These are phyloP conservation scores for Sceloporus tristichus DNA, from an alignment of 2,113 vertebrate species.

Conservation along the genomic window DNA sequence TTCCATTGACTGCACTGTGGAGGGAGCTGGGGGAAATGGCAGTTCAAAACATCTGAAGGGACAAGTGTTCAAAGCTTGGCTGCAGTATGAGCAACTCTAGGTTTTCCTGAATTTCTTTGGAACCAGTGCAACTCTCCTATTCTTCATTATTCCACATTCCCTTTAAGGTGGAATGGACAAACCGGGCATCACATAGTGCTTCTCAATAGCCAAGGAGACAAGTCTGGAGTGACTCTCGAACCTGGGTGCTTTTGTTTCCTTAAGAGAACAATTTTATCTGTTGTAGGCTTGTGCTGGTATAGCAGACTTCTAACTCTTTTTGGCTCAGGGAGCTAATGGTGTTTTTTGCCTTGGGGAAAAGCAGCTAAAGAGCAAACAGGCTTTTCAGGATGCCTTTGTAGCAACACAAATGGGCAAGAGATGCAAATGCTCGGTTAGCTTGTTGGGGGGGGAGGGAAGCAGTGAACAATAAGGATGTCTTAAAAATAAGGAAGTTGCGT, in stretches of 20 bases:
- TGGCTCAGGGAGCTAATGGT: constrained; percentile 70
- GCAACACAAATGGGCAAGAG: constrained; percentile 33
- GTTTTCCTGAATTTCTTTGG: no score
- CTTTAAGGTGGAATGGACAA: background rate
- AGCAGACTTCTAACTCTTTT: constrained; percentile 62
- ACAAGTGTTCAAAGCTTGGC: no score
- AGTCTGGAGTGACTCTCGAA: no score
- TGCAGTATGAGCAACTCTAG: no score
- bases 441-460: constrained; percentile 35
- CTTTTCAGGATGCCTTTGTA: constrained; percentile 35
- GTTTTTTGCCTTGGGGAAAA: constrained; percentile 72
- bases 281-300: constrained; percentile 55
- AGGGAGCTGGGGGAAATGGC: no score
- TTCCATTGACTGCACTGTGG: no score
- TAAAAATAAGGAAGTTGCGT: no score
- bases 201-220: no score
- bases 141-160: no score
- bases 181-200: no score
- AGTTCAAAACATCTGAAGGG: no score
- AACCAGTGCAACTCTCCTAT: no score
- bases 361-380: constrained; percentile 67
- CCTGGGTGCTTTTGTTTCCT: constrained; percentile 30
- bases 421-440: background rate
- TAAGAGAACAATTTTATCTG: constrained; percentile 33
- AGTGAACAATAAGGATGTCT: background rate